Conservation (phyloP, 2,113 vertebrate species). For the Chaetops frenatus region DNA sequence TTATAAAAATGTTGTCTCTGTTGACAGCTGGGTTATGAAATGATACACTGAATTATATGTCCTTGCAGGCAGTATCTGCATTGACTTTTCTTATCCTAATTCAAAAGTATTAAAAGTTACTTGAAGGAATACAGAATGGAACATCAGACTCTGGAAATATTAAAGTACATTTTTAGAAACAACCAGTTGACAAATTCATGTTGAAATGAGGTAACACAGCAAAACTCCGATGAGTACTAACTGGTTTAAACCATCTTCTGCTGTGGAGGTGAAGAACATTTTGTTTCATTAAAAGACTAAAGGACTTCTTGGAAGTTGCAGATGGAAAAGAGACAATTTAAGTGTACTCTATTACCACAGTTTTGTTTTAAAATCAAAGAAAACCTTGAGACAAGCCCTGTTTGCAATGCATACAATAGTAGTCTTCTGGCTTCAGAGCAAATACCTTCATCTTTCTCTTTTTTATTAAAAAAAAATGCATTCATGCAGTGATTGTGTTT, state of each 20-base stretch:
- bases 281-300: background rate
- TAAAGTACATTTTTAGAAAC: conserved; percentile 10
- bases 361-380: background rate
- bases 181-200: background rate
- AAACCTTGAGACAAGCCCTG: background rate
- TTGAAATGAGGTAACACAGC: background rate
- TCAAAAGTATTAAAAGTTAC: conserved; percentile 44
- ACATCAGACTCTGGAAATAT: background rate
- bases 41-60: conserved; percentile 46
- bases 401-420: background rate
- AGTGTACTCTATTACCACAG: background rate
- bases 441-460: conserved; percentile 51
- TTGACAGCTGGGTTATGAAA: conserved; percentile 58
- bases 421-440: background rate
- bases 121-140: conserved; percentile 24
- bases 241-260: background rate
- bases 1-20: conserved; percentile 50
- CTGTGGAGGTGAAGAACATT: background rate
- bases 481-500: conserved; percentile 54
- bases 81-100: conserved; percentile 43
- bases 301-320: background rate
- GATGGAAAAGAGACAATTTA: background rate
- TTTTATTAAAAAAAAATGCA: background rate
- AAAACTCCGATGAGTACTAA: background rate
- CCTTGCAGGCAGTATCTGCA: conserved; percentile 34